Evolutionary conservation across 2,888 invertebrate species (phyloP), one percentile per base, ranked within the genome.

Genomic region (Dryobotodes eremita): DNA sequence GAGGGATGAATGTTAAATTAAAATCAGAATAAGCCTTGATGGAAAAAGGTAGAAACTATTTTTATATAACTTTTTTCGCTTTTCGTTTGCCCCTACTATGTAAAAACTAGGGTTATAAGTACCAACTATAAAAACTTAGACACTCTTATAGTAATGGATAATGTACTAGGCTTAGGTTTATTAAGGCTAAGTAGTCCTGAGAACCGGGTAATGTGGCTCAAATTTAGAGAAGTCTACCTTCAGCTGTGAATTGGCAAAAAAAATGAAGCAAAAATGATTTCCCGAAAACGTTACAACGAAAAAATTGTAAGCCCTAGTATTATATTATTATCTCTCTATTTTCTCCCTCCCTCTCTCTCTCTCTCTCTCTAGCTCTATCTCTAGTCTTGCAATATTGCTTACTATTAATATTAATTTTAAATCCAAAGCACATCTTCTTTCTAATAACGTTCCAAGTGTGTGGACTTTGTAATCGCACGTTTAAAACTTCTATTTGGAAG

Each of bases 401-500:
- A 36, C 20, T 36, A 31, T 26, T 59, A 26, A 7, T 59, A 50
- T 42, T n/a, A 46, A 55, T 62, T 75, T 76, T 11, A 77, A 50
- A 64, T 59, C 46, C 26, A 59, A 26, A 48, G 23, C 17, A 36
- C n/a, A 42, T 36, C n/a, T 57, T 46, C 31, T 62, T 46, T 84
- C 84, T 70, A 82, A 84, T 81, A 83, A 69, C 77, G 17, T 71
- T 64, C 61, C 42, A 70, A 42, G 36, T 71, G 31, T 57, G 57
- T 86, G 48, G 75, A 65, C 76, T 79, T 53, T 59, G 74, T 79
- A 86, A 81, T 78, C 50, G 75, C 71, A 66, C 36, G 65, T 79
- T 70, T 78, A 77, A 81, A 69, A 84, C 80, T 72, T 79, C 46
- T 70, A 79, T 72, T 84, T 75, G 76, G 57, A 70, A 82, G 80